Percentiles rank a stretch among this genome's conserved stretches.
These are phyloP conservation scores for Poecile montanus DNA, from an alignment of 2,797 vertebrate genomes.

Conservation along the genomic window DNA sequence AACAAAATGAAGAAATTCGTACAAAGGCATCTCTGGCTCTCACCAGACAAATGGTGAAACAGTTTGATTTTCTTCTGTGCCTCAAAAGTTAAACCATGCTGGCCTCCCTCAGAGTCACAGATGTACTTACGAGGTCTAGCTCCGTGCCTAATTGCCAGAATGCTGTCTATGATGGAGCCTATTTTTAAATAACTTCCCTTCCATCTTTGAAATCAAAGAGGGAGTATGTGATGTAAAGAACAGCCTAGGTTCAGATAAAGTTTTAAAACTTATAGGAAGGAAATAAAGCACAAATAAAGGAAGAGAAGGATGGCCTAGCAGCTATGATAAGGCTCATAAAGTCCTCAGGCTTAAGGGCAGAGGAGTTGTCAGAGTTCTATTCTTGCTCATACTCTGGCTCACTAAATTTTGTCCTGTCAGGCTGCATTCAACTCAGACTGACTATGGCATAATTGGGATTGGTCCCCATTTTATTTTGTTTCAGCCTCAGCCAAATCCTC, in stretches of 20 bases:
- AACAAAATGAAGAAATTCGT: background rate
- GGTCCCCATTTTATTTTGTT: background rate
- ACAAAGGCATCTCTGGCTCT: background rate
- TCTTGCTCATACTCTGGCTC: fast-evolving
- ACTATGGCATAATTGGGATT: background rate
- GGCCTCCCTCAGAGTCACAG: slow-evolving; percentile 58
- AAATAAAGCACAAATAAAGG: slow-evolving; percentile 37
- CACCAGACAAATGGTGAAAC: background rate
- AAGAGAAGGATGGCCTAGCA: background rate
- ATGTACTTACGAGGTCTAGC: slow-evolving; percentile 9
- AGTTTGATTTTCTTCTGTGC: slow-evolving; percentile 3
- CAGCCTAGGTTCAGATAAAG: slow-evolving; percentile 45
- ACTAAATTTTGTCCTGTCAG: background rate
- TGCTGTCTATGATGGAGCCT: background rate
- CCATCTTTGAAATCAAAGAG: slow-evolving; percentile 63
- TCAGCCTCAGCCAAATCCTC: background rate
- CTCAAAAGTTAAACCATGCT: slow-evolving; percentile 26
- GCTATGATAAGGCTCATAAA: slow-evolving; percentile 38
- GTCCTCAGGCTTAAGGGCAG: background rate
- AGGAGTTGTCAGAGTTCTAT: background rate
- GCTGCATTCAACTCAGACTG: background rate
- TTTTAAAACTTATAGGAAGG: slow-evolving; percentile 24
- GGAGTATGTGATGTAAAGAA: slow-evolving; percentile 20
- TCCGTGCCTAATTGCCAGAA: slow-evolving; percentile 50
- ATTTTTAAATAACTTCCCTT: slow-evolving; percentile 66